Base-by-base conservation (phyloP, 2,888 invertebrate species). In the Ophraella communa region DNA sequence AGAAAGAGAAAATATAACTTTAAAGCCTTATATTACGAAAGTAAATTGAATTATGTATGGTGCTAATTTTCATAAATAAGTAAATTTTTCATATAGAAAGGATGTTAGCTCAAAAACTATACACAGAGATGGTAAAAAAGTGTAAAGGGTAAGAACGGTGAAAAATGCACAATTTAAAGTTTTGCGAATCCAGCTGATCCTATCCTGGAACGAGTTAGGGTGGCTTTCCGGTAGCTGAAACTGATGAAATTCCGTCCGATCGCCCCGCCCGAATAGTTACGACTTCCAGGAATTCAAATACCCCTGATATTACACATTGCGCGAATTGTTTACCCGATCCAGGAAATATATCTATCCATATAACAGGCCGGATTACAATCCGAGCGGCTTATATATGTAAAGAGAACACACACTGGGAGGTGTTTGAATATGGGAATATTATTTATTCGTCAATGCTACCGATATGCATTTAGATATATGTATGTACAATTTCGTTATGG, bases 221-320 rank as follows among this genome's bases (percentile, higher is more conserved):
- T 85, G 84, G 83, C 83, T 84, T 86, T 86, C 86, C 86, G 84
- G 87, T 87, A 82, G 84, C 84, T 82, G 86, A 85, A 85, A 84
- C 84, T 80, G 87, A 87, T 81, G 81, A 83, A 81, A 82, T 82
- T 81, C 81, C 81, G 76, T 74, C 73, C 79, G 79, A 81, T 80
- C 79, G 80, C 78, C 75, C 78, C 74, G 77, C 78, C 80, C 78
- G 78, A 79, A 81, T 81, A 81, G 81, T 82, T 82, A 79, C 80
- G 80, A 81, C 80, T 81, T 79, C 71, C 79, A 76, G 81, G 81
- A 81, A 81, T 80, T 81, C 80, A 80, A 81, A 80, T 81, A 80
- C 78, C 72, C 73, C 68, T 17, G 71, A 78, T 77, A 82, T 82
- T 81, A 80, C 81, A 76, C 80, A 80, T 81, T 77, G 81, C 76